Evolutionary conservation across 2,888 invertebrate species (phyloP), one percentile per base, ranked within the genome.

Genomic region (Orthonevra nobilis): DNA sequence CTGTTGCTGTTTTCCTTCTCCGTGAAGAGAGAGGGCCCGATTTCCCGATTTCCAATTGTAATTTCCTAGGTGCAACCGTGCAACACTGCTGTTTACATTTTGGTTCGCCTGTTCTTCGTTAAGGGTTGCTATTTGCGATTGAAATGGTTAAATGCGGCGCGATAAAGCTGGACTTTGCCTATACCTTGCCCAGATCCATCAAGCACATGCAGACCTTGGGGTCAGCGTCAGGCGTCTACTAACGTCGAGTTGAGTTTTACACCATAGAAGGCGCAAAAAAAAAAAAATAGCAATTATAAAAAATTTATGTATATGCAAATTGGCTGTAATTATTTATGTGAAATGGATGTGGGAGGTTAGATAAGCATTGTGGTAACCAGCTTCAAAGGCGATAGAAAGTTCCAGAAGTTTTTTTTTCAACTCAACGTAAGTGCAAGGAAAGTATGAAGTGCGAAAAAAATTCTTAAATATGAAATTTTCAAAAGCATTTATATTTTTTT

Each of bases 41-140:
- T 12, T 6, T 12, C 23, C 42, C 32, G 23, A 32, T 32, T 38
- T 36, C 14, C 36, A 52, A 46, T 23, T 44, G 73, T 14, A 52
- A 32, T 38, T 68, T 56, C 52, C 14, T 26, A 58, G 40, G 54
- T 63, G 58, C 70, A 58, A 72, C n/a, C n/a, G n/a, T n/a, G n/a
- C n/a, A n/a, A n/a, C 52, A 54, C 72, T 17, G 26, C 58, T 60
- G 66, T 68, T 73, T 44, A 79, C 61, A 68, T 61, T 72, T 79
- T 72, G 60, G 42, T 56, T 12, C 12, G 9, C 3, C 4, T 20
- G 4, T 50, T 20, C 12, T 7, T 0, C 10, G 44, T 20, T 48
- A 79, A 61, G 79, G 79, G 79, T 72, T 79, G 72, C 44, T n/a
- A n/a, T n/a, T 72, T 79, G 44, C 48, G 50, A 79, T 73, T 79